Evolutionary conservation across 2,113 vertebrate species (phyloP), one percentile per base, ranked within the genome.

Genomic region (Oxyura jamaicensis): DNA sequence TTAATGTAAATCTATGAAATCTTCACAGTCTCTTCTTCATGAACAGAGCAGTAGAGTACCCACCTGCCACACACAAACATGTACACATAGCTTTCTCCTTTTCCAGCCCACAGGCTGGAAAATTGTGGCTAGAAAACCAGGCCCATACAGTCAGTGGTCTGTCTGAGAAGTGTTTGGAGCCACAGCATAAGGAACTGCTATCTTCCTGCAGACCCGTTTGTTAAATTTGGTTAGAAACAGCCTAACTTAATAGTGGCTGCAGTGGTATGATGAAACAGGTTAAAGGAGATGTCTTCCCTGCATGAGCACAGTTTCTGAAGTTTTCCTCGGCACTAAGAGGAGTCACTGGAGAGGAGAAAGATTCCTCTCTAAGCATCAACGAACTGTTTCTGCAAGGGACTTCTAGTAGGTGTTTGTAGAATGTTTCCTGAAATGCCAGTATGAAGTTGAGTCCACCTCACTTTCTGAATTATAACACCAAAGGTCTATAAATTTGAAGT

Each of bases 271-370:
- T 44, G 44, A 58, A 68, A 59, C 39, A 50, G 71, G 15, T 67
- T 41, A 62, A 89, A 68, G 66, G 73, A 60, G 46, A 5, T 25
- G 26, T 33, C 73, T 52, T 89, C n/a, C 65, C 50, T 82, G 77
- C 33, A 3, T 0, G 1, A 77, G 44, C 0, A 0, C 26, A 21
- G 35, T 71, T 88, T 81, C 42, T 76, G 8, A 52, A 33, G 33
- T 73, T 84, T 60, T 79, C 78, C 26, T 13, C 69, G 22, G 13
- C 4, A 0, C 53, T 73, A 5, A 14, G 0, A 7, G 71, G 69
- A 82, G 50, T 90, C 65, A 13, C 13, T 77, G 56, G 46, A 25
- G 48, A 91, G 58, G 83, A 29, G 0, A 88, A 48, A 20, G 33
- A 36, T 52, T 84, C 56, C n/a, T 86, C 69, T 72, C 26, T 44